A percentile compares a stretch with the other conserved stretches of the same genome.
phyloP scores from a whole-genome alignment of 2,888 invertebrate genomes.

The Holacanthella duospinosa region DNA sequence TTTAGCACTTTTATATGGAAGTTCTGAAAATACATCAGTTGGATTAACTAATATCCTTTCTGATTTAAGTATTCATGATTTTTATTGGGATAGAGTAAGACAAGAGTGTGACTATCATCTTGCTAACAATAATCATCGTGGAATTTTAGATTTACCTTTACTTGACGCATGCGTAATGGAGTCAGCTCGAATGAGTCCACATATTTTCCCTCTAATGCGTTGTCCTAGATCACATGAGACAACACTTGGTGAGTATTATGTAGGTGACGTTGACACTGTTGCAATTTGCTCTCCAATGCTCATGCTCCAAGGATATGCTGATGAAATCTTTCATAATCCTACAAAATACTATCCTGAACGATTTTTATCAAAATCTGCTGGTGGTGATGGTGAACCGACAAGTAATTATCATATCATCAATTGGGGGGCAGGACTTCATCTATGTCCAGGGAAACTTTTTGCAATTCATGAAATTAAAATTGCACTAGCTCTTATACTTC shows the following conservation, averaged over 20 bases:
- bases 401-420: background rate
- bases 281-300: background rate
- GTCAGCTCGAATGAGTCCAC: background rate
- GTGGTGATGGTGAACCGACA: background rate
- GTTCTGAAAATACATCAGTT: conserved; percentile 3
- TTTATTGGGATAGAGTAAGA: background rate
- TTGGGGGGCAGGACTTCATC: conserved; percentile 5
- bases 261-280: background rate
- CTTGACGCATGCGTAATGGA: conserved; percentile 3
- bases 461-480: conserved; percentile 1
- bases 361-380: background rate
- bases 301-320: background rate
- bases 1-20: background rate
- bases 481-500: background rate
- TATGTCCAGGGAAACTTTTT: conserved; percentile 6
- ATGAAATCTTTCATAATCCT: background rate
- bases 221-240: background rate
- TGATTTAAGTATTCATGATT: background rate
- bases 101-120: background rate
- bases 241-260: background rate
- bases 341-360: conserved; percentile 3
- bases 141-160: background rate
- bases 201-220: background rate
- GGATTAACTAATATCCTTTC: background rate
- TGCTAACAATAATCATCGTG: background rate